Percentiles rank a stretch among this genome's conserved stretches.
Evolutionary conservation across 2,888 invertebrate genomes (phyloP).

Genomic region (Ametastegia equiseti): DNA sequence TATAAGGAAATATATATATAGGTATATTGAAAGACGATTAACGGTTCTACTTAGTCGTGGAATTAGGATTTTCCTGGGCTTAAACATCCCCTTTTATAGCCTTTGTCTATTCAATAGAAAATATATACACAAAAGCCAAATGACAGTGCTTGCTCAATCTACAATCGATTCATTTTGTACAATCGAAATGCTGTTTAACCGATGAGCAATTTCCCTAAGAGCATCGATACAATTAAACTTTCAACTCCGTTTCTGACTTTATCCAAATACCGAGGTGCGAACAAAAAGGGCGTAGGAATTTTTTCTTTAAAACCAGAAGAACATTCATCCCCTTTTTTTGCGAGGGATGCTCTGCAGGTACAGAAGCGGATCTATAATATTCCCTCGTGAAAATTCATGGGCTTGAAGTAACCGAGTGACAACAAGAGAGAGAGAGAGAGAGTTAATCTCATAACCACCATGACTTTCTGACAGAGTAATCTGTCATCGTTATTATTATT

Average conservation of each 20-base stretch:
- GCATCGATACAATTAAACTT: not conserved
- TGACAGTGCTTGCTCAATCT: not conserved
- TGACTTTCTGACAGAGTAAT: slow-evolving; percentile 12
- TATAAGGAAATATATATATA: not conserved
- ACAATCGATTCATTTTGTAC: not conserved
- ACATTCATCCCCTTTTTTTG: too few species aligned
- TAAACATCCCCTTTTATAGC: not conserved
- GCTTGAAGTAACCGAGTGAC: slow-evolving; percentile 24
- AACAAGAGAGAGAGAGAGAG: not conserved
- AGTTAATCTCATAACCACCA: slow-evolving; percentile 15
- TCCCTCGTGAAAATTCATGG: slow-evolving; percentile 14
- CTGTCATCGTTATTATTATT: slow-evolving; percentile 23
- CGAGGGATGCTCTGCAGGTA: too few species aligned
- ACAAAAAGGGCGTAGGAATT: too few species aligned
- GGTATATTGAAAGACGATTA: slow-evolving; percentile 32
- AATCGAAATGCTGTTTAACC: not conserved
- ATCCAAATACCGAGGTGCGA: too few species aligned
- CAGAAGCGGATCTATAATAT: not conserved
- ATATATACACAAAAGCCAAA: not conserved
- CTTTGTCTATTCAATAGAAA: not conserved
- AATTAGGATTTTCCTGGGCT: not conserved
- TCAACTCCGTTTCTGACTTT: too few species aligned
- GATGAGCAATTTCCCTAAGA: not conserved
- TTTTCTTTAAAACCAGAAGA: too few species aligned
- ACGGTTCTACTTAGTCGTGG: not conserved